A percentile compares a stretch with the other conserved stretches of the same genome.
Evolutionary conservation across 1,140 invertebrate species (phyloP).

Genomic region (Lepidurus packardi): DNA sequence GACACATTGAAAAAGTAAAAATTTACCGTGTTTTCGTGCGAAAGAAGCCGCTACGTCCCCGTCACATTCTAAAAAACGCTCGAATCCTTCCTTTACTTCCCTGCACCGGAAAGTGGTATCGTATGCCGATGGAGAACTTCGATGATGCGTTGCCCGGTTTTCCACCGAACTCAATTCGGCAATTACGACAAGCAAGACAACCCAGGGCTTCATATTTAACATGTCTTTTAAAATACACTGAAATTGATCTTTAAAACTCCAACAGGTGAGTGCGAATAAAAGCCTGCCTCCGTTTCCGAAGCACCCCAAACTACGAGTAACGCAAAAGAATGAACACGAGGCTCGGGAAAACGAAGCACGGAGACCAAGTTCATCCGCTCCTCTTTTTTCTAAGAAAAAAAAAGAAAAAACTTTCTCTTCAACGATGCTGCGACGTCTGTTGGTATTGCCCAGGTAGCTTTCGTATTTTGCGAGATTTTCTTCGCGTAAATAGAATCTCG

Average conservation of each 20-base stretch:
- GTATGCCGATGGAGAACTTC: background rate
- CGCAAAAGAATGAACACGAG: background rate
- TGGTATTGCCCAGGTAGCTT: background rate
- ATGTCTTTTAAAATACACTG: background rate
- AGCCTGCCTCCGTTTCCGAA: background rate
- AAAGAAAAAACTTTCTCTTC: background rate
- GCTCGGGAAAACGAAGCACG: too few relatives aligned
- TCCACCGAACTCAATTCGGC: background rate
- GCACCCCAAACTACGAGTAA: background rate
- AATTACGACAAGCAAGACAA: background rate
- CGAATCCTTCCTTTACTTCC: background rate
- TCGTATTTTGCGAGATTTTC: background rate
- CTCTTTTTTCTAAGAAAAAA: background rate
- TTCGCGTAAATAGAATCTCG: background rate
- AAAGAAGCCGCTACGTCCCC: background rate
- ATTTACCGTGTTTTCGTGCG: background rate
- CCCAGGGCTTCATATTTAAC: background rate
- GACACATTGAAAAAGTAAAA: background rate
- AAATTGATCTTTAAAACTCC: background rate
- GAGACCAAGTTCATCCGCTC: too few relatives aligned
- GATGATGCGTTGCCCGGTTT: background rate
- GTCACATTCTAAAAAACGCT: background rate
- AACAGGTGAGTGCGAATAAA: background rate
- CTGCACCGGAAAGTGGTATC: background rate
- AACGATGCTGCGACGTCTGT: constrained; percentile 13